Conservation (phyloP, 2,888 invertebrate species). For the Cataglyphis albicans region DNA sequence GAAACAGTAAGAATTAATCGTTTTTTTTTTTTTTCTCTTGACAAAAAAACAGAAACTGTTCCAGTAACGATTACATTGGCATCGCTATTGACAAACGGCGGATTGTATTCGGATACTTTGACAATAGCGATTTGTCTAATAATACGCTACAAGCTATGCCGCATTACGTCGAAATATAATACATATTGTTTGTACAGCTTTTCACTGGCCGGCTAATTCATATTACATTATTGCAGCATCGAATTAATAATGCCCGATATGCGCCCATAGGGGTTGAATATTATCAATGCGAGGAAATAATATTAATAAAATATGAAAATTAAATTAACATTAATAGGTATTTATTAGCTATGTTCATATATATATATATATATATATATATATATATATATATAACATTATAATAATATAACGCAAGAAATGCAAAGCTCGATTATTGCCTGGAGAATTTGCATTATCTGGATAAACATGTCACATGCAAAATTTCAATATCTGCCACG, state of each 20-base stretch:
- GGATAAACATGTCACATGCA: conserved; percentile 52
- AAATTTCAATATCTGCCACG: conserved; percentile 38
- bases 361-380: conserved; percentile 33
- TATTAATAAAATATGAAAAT: conserved; percentile 57
- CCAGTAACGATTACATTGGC: neutral
- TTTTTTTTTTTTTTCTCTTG: neutral
- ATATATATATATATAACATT: conserved; percentile 27
- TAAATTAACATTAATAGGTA: conserved; percentile 54
- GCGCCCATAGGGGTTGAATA: conserved; percentile 32
- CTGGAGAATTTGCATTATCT: conserved; percentile 48
- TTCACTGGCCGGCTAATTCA: conserved; percentile 42
- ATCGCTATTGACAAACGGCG: neutral
- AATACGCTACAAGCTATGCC: conserved; percentile 11
- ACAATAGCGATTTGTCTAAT: conserved; percentile 35
- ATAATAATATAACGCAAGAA: conserved; percentile 43
- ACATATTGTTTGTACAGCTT: conserved; percentile 29
- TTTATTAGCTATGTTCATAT: conserved; percentile 44
- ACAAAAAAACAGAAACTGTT: neutral
- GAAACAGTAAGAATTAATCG: conserved; percentile 14
- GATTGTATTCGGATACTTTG: neutral
- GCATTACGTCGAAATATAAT: conserved; percentile 42
- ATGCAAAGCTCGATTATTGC: conserved; percentile 35
- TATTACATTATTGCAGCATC: conserved; percentile 39
- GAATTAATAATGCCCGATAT: conserved; percentile 52
- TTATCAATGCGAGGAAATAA: conserved; percentile 54